Evolutionary conservation across 2,113 vertebrate genomes (phyloP).

Genomic region (Oncorhynchus masou): DNA sequence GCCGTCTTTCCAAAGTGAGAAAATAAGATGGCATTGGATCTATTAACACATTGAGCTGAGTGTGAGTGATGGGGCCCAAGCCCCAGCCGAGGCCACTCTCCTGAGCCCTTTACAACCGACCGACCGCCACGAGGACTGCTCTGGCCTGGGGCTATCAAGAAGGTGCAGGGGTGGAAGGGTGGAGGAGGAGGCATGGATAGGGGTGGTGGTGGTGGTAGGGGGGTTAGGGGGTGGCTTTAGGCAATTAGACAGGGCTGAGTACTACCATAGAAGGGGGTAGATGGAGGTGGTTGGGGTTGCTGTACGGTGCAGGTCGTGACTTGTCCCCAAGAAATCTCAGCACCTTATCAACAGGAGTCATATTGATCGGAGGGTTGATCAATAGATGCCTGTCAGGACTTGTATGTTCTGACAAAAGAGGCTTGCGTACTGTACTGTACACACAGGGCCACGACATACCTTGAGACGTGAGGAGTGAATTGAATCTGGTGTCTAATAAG

Average conservation of each 20-base stretch:
- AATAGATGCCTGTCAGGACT: slow-evolving; percentile 44
- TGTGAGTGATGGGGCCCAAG: slow-evolving; percentile 71
- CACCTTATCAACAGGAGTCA: slow-evolving; percentile 43
- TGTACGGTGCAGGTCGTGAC: slow-evolving; percentile 47
- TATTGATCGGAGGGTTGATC: slow-evolving; percentile 41
- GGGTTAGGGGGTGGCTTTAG: slow-evolving; percentile 24
- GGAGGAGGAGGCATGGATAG: slow-evolving; percentile 2
- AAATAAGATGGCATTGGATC: slow-evolving; percentile 87
- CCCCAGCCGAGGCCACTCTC: slow-evolving; percentile 60
- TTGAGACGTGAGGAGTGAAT: background rate
- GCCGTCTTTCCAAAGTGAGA: slow-evolving; percentile 82
- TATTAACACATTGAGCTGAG: slow-evolving; percentile 84
- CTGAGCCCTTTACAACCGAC: slow-evolving; percentile 42
- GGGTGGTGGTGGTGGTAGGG: background rate
- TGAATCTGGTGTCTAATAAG: slow-evolving; percentile 3
- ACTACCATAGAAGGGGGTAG: background rate
- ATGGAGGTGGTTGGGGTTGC: slow-evolving; percentile 14
- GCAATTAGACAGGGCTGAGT: slow-evolving; percentile 36
- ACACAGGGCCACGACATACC: background rate
- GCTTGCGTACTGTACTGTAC: background rate
- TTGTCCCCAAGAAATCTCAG: slow-evolving; percentile 57
- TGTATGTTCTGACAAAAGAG: slow-evolving; percentile 9
- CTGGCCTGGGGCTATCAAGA: slow-evolving; percentile 41
- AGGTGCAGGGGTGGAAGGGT: background rate
- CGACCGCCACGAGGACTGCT: slow-evolving; percentile 58